phyloP scores from a whole-genome alignment of 2,797 vertebrate genomes.

The Leuciscus waleckii region DNA sequence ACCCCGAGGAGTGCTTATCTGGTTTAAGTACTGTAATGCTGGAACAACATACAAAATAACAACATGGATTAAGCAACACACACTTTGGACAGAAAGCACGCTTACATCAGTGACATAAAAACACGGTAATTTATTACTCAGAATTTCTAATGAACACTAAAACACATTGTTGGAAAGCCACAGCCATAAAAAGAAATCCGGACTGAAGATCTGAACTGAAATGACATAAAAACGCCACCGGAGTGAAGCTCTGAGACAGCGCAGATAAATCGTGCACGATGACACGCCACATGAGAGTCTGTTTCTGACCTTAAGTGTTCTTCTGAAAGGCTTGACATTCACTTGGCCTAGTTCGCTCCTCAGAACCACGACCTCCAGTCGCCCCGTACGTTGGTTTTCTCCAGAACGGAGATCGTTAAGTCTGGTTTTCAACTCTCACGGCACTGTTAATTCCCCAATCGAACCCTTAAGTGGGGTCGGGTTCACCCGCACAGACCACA shows the following conservation, averaged over 20 bases:
- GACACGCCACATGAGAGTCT: neutral
- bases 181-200: neutral
- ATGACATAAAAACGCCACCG: neutral
- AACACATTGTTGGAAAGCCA: neutral
- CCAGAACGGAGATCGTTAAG: neutral
- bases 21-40: neutral
- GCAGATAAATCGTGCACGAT: neutral
- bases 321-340: conserved; percentile 1
- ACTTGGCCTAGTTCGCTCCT: neutral
- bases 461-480: neutral
- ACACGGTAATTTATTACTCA: neutral
- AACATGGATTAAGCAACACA: neutral
- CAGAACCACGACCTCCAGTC: neutral
- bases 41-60: neutral
- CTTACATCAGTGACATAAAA: neutral
- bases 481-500: neutral
- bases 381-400: neutral
- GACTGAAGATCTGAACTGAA: neutral
- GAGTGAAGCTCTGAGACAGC: neutral
- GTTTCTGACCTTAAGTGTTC: neutral
- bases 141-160: neutral
- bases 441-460: neutral
- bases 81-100: neutral
- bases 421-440: neutral
- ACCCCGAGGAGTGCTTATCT: neutral